These are phyloP conservation scores for Agapornis canus DNA, from an alignment of 2,797 vertebrate genomes.

Conservation along the genomic window DNA sequence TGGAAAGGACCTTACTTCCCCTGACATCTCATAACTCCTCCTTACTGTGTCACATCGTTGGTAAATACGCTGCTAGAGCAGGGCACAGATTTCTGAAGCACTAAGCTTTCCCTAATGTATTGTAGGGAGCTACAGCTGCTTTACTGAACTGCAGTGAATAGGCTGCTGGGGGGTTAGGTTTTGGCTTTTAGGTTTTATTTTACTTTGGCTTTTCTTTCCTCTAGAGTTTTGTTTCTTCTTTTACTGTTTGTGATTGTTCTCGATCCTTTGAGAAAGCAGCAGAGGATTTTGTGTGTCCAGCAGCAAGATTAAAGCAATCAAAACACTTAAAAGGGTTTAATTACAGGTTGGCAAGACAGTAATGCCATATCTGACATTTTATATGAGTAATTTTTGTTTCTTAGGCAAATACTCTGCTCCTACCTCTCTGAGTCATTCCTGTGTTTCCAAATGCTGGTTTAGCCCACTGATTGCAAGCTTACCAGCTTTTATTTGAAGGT, in stretches of 20 bases:
- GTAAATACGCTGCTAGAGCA: not conserved
- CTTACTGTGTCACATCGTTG: not conserved
- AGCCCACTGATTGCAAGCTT: not conserved
- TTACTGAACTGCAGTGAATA: not conserved
- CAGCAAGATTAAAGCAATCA: slow-evolving; percentile 25
- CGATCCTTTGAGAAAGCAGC: not conserved
- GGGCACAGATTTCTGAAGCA: not conserved
- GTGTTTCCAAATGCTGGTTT: not conserved
- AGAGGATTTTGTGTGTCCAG: not conserved
- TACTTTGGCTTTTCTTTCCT: not conserved
- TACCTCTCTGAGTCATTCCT: not conserved
- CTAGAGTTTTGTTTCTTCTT: not conserved
- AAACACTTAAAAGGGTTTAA: not conserved
- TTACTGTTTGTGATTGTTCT: not conserved
- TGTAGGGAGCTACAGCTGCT: not conserved
- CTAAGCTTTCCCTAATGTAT: not conserved
- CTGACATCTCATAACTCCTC: not conserved
- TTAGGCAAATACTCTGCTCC: not conserved
- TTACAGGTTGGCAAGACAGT: slow-evolving; percentile 15
- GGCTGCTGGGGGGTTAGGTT: not conserved
- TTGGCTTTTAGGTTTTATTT: not conserved
- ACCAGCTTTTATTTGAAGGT: not conserved
- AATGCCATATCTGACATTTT: not conserved
- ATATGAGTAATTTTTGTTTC: not conserved
- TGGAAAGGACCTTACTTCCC: not conserved